Percentiles rank a stretch among this genome's conserved stretches.
Evolutionary conservation across 2,888 invertebrate species (phyloP).

Genomic region (Cheilosia grossa): DNA sequence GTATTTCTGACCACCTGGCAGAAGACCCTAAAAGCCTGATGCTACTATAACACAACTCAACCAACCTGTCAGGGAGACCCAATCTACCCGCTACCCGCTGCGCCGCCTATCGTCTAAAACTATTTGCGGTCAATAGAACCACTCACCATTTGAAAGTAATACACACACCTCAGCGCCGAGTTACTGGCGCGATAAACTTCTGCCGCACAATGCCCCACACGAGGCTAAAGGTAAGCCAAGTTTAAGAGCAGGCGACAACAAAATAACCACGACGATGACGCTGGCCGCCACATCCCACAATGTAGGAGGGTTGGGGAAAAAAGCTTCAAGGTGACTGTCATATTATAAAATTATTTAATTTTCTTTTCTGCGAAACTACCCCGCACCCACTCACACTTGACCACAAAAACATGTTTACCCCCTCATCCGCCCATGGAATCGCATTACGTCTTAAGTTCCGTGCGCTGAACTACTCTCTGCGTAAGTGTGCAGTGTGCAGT

Average conservation of each 20-base stretch:
- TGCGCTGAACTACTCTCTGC: slow-evolving; percentile 54
- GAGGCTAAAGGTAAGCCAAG: slow-evolving; percentile 64
- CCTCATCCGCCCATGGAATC: slow-evolving; percentile 13
- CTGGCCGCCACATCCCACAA: slow-evolving; percentile 8
- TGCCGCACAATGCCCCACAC: slow-evolving; percentile 22
- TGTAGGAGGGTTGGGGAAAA: slow-evolving; percentile 42
- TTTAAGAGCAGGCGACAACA: slow-evolving; percentile 48
- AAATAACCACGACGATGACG: neutral
- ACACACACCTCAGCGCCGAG: slow-evolving; percentile 32
- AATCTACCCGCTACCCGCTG: slow-evolving; percentile 13
- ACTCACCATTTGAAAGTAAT: slow-evolving; percentile 46
- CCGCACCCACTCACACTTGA: neutral
- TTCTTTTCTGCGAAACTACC: slow-evolving; percentile 24
- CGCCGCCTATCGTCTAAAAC: slow-evolving; percentile 20
- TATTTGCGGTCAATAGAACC: slow-evolving; percentile 58
- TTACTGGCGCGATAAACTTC: slow-evolving; percentile 55
- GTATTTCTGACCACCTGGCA: neutral
- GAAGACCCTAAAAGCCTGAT: slow-evolving; percentile 1
- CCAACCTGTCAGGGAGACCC: slow-evolving; percentile 38
- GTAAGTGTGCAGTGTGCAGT: slow-evolving; percentile 9
- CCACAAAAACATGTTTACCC: slow-evolving; percentile 18
- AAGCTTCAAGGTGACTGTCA: slow-evolving; percentile 65
- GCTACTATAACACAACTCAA: slow-evolving; percentile 38
- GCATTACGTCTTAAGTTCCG: slow-evolving; percentile 58
- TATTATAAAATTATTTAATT: slow-evolving; percentile 65